Conservation (phyloP, 2,797 vertebrate genomes). For the Botia almorhae region DNA sequence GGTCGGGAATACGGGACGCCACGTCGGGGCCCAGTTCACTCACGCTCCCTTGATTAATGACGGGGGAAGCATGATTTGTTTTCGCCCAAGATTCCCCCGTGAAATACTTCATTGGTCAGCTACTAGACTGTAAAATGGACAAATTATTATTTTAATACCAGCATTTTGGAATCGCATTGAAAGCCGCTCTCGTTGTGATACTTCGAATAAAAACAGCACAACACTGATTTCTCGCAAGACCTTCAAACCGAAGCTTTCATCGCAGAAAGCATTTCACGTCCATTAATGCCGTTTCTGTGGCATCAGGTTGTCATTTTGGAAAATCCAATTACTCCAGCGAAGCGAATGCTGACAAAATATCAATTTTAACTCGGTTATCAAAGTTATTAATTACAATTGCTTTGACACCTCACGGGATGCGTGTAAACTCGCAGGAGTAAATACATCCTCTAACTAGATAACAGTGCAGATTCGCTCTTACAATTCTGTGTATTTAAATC, state of each 20-base stretch:
- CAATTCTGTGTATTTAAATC: neutral
- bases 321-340: slow-evolving; percentile 37
- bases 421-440: neutral
- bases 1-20: slow-evolving; percentile 62
- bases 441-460: neutral
- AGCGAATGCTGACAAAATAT: slow-evolving; percentile 19
- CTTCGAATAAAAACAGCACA: neutral
- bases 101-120: slow-evolving; percentile 34
- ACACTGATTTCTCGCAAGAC: neutral
- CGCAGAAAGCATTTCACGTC: neutral
- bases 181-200: neutral
- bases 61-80: slow-evolving; percentile 57
- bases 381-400: slow-evolving; percentile 13
- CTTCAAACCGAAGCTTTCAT: neutral
- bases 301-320: slow-evolving; percentile 7
- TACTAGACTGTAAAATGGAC: slow-evolving; percentile 29
- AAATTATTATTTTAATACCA: slow-evolving; percentile 27
- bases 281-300: neutral
- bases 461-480: neutral
- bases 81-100: slow-evolving; percentile 45
- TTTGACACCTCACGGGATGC: neutral
- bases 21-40: slow-evolving; percentile 68
- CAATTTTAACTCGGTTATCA: neutral
- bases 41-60: slow-evolving; percentile 71
- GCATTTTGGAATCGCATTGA: slow-evolving; percentile 3